phyloP scores from a whole-genome alignment of 2,888 invertebrate species.

The Athetis lepigone region DNA sequence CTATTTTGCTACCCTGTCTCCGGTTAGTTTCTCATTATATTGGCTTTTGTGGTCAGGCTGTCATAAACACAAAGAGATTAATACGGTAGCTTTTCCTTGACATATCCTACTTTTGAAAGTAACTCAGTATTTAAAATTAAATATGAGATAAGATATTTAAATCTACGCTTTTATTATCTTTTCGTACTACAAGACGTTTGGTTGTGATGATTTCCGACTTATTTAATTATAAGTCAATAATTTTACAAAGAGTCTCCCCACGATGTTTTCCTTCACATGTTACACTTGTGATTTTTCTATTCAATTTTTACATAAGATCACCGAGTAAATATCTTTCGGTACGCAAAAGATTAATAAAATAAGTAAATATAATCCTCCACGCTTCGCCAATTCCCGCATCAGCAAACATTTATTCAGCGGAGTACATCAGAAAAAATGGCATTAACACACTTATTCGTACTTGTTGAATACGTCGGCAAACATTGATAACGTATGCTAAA shows the following conservation, averaged over 20 bases:
- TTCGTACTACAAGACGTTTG: too few species aligned
- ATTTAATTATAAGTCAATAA: too few species aligned
- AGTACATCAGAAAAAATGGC: slow-evolving; percentile 48
- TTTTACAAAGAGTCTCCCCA: too few species aligned
- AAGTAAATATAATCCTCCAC: slow-evolving; percentile 38
- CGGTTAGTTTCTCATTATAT: not conserved
- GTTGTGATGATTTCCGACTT: too few species aligned
- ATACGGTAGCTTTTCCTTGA: not conserved
- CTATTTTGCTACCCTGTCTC: too few species aligned
- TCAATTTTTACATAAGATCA: not conserved
- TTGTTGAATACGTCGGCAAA: slow-evolving; percentile 72
- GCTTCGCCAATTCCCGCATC: slow-evolving; percentile 40
- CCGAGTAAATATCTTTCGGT: not conserved
- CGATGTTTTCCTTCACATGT: too few species aligned
- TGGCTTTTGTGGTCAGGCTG: not conserved
- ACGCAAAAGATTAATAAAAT: slow-evolving; percentile 30
- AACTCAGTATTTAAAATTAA: too few species aligned
- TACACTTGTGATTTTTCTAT: too few species aligned
- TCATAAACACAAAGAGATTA: not conserved
- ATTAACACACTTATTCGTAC: slow-evolving; percentile 59
- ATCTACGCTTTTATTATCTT: too few species aligned
- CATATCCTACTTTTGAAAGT: too few species aligned
- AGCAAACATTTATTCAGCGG: slow-evolving; percentile 57
- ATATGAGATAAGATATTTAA: too few species aligned
- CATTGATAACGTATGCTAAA: slow-evolving; percentile 70